These are phyloP conservation scores for Polydesmus complanatus DNA, from an alignment of 2,888 invertebrate species.

Conservation along the genomic window DNA sequence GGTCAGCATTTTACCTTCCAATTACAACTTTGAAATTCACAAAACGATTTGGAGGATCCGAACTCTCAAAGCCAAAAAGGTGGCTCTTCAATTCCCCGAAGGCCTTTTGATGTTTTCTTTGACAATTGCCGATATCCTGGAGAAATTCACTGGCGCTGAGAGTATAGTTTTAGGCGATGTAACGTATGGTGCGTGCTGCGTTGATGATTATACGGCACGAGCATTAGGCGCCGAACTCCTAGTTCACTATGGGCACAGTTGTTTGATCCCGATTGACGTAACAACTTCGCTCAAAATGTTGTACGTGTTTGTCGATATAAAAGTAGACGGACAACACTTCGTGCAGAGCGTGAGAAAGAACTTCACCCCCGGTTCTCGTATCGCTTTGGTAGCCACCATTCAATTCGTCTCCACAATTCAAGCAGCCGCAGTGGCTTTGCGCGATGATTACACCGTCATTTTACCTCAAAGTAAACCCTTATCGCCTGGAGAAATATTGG, in stretches of 20 bases:
- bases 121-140: slow-evolving; percentile 82
- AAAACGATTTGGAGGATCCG: slow-evolving; percentile 95
- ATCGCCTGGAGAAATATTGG: slow-evolving; percentile 93
- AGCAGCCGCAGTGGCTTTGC: slow-evolving; percentile 54
- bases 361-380: slow-evolving; percentile 39
- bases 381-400: slow-evolving; percentile 90
- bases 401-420: slow-evolving; percentile 93
- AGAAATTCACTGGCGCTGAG: slow-evolving; percentile 71
- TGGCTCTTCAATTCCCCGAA: slow-evolving; percentile 95
- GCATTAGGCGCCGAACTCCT: slow-evolving; percentile 78
- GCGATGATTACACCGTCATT: slow-evolving; percentile 39
- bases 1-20: slow-evolving; percentile 60
- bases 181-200: slow-evolving; percentile 97
- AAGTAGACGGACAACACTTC: slow-evolving; percentile 86
- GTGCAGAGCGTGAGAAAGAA: slow-evolving; percentile 64
- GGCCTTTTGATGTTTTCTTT: slow-evolving; percentile 83
- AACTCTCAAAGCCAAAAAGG: slow-evolving; percentile 65
- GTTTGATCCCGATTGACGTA: slow-evolving; percentile 76
- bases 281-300: slow-evolving; percentile 72
- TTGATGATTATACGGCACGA: slow-evolving; percentile 88
- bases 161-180: slow-evolving; percentile 97
- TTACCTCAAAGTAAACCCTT: slow-evolving; percentile 83
- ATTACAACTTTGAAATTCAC: slow-evolving; percentile 96
- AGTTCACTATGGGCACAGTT: slow-evolving; percentile 97
- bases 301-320: slow-evolving; percentile 96